phyloP scores from a whole-genome alignment of 2,888 invertebrate genomes.

The Tolmerus cingulatus region DNA sequence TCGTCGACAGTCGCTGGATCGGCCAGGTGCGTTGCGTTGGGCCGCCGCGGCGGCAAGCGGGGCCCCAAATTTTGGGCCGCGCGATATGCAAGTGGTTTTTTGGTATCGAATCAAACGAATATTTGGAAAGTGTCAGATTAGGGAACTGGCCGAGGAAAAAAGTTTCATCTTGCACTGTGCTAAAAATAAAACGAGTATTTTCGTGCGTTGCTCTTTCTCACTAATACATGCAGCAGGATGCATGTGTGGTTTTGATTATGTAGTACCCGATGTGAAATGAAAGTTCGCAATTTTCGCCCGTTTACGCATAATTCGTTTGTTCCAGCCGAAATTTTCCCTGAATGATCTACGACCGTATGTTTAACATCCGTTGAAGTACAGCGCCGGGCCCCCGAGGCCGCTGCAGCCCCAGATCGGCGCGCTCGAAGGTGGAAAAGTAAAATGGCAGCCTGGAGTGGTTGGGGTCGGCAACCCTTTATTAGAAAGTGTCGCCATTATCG shows the following conservation, averaged over 20 bases:
- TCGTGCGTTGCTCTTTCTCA: conserved; percentile 45
- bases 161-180: conserved; percentile 46
- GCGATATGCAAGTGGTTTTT: conserved; percentile 22
- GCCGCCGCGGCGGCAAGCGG: neutral
- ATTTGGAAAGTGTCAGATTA: conserved; percentile 41
- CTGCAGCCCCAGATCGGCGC: neutral
- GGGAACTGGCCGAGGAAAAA: conserved; percentile 39
- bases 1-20: conserved; percentile 60
- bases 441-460: neutral
- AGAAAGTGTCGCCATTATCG: conserved; percentile 46
- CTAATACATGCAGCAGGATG: neutral
- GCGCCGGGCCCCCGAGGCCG: neutral
- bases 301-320: neutral
- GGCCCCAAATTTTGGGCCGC: neutral
- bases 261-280: conserved; percentile 45
- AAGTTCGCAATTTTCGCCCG: conserved; percentile 15
- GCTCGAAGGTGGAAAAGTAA: neutral
- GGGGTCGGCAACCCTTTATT: conserved; percentile 44
- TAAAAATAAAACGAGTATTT: conserved; percentile 50
- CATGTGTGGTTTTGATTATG: conserved; percentile 29
- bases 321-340: neutral
- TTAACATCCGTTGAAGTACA: neutral
- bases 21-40: conserved; percentile 54
- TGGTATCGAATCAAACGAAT: neutral
- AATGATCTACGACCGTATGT: neutral